Evolutionary conservation across 2,797 vertebrate species (phyloP).

Genomic region (Echiichthys vipera): DNA sequence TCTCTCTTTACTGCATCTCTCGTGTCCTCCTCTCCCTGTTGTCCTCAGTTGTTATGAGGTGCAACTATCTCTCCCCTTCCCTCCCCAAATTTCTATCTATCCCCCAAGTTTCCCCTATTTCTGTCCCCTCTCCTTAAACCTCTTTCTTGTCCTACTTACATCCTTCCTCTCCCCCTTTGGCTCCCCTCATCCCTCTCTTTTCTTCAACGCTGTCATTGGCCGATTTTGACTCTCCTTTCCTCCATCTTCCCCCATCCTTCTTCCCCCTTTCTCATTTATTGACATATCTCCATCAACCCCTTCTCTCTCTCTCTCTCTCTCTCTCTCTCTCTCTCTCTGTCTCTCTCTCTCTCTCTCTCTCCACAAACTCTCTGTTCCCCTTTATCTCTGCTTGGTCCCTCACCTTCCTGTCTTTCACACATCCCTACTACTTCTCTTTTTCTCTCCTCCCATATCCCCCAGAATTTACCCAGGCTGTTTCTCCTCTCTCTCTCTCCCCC

Average conservation of each 20-base stretch:
- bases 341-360: conserved; percentile 6
- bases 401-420: conserved; percentile 24
- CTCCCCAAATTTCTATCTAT: not conserved
- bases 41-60: not conserved
- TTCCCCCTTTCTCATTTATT: not conserved
- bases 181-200: not conserved
- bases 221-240: conserved; percentile 1
- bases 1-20: not conserved
- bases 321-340: too few relatives aligned
- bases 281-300: not conserved
- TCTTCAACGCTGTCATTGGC: conserved; percentile 4
- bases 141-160: not conserved
- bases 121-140: not conserved
- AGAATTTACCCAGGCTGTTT: conserved; percentile 42
- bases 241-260: conserved; percentile 2
- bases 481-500: conserved; percentile 48
- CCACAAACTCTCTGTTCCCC: conserved; percentile 50
- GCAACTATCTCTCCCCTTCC: not conserved
- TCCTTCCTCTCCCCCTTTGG: not conserved
- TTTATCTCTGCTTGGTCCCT: conserved; percentile 19
- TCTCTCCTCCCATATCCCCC: conserved; percentile 26
- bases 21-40: not conserved
- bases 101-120: not conserved
- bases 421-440: conserved; percentile 22
- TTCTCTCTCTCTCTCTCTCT: too few relatives aligned